phyloP scores from a whole-genome alignment of 2,888 invertebrate species.

The Nymphalis urticae region DNA sequence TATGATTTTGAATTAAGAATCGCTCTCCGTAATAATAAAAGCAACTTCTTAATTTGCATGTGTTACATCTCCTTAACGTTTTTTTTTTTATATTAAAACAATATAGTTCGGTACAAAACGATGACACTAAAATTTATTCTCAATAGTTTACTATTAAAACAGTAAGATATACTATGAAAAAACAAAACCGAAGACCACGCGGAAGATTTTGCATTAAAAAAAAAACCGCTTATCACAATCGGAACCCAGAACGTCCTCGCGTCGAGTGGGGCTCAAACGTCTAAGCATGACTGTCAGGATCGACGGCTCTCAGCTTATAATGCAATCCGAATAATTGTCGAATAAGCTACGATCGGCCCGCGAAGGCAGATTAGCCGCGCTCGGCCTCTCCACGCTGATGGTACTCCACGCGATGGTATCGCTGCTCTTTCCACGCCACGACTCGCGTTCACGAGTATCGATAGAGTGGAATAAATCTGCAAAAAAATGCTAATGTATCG shows the following conservation, averaged over 20 bases:
- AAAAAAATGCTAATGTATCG: conserved; percentile 34
- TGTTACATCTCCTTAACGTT: no score
- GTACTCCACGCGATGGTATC: conserved; percentile 61
- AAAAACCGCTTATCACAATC: conserved; percentile 9
- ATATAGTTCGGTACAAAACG: no score
- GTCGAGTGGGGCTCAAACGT: conserved; percentile 19
- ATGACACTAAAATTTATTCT: no score
- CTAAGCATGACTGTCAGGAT: conserved; percentile 31
- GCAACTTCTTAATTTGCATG: no score
- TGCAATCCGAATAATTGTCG: conserved; percentile 43
- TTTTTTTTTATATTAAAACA: no score
- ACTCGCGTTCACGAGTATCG: conserved; percentile 63
- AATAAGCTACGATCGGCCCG: conserved; percentile 55
- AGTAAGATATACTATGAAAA: no score
- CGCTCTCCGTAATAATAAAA: conserved; percentile 11
- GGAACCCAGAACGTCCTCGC: conserved; percentile 18
- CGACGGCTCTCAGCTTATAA: conserved; percentile 26
- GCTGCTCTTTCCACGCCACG: conserved; percentile 66
- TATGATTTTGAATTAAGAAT: conserved; percentile 19
- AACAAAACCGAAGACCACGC: neutral
- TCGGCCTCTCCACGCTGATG: conserved; percentile 54
- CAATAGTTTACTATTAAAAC: no score
- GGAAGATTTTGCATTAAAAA: neutral
- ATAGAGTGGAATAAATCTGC: conserved; percentile 57
- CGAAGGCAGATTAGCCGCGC: conserved; percentile 73